phyloP scores from a whole-genome alignment of 2,888 invertebrate genomes.

The Choristoneura rosaceana region DNA sequence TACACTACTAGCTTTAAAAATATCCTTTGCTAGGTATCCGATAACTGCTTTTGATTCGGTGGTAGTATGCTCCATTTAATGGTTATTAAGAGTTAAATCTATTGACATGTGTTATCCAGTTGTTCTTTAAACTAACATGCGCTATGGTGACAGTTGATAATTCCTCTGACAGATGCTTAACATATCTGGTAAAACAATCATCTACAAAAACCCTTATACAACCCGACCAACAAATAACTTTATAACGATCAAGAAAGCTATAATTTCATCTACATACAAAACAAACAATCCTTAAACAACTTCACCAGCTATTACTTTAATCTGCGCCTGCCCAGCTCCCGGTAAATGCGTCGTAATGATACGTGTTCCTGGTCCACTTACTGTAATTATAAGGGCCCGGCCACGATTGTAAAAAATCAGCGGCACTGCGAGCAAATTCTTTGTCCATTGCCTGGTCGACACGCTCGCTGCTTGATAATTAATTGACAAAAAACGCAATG shows the following conservation, averaged over 20 bases:
- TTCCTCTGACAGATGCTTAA: no score
- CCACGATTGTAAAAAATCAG: not conserved
- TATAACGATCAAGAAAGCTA: not conserved
- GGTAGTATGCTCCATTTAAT: no score
- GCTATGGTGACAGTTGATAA: no score
- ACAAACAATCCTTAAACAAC: conserved; percentile 2
- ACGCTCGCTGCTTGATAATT: not conserved
- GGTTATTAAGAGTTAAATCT: no score
- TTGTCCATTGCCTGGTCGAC: not conserved
- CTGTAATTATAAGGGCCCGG: not conserved
- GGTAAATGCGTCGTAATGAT: conserved; percentile 20
- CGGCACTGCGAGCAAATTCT: not conserved
- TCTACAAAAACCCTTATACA: not conserved
- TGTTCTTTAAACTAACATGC: no score
- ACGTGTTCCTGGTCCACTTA: conserved; percentile 4
- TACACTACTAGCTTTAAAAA: no score
- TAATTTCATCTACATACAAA: conserved; percentile 6
- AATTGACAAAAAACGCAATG: not conserved
- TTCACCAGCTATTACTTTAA: conserved; percentile 11
- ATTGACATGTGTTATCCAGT: no score
- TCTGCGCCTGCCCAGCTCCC: conserved; percentile 3
- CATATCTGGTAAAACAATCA: not conserved
- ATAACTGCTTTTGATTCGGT: no score
- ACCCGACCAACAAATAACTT: not conserved
- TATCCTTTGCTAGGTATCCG: no score